These are phyloP conservation scores for Mactra quadrangularis DNA, from an alignment of 1,140 invertebrate genomes.

Conservation along the genomic window DNA sequence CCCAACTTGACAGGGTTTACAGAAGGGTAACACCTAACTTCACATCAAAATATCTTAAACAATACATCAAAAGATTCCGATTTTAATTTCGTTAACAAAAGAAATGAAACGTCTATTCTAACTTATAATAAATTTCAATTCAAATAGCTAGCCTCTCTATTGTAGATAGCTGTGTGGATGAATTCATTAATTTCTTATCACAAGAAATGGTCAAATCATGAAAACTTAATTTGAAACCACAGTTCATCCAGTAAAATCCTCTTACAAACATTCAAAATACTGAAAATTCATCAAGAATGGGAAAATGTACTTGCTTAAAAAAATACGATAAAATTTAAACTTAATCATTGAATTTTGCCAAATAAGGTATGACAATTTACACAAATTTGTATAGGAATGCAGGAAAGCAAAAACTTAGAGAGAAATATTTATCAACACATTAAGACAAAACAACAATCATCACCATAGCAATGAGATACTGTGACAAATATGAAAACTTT, in stretches of 20 bases:
- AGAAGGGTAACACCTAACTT: no score
- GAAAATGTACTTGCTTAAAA: no score
- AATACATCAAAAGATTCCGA: constrained; percentile 20
- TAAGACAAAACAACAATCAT: constrained; percentile 17
- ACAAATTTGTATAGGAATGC: no score
- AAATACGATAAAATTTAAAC: no score
- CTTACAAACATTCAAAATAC: no score
- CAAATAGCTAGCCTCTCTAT: neutral
- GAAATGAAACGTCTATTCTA: neutral
- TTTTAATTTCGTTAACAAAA: neutral
- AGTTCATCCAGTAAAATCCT: no score
- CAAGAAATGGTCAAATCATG: neutral
- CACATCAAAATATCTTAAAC: no score
- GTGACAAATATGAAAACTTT: constrained; percentile 29
- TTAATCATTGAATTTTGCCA: no score
- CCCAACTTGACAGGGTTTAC: no score
- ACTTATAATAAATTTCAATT: constrained; percentile 3
- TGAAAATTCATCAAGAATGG: no score
- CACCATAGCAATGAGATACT: neutral
- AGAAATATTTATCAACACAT: constrained; percentile 35
- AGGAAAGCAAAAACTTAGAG: neutral
- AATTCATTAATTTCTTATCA: constrained; percentile 39
- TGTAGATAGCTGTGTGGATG: neutral
- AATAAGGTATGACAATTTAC: no score
- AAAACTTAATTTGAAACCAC: no score